Evolutionary conservation across 2,113 vertebrate genomes (phyloP).

Genomic region (Tragelaphus imberbis): DNA sequence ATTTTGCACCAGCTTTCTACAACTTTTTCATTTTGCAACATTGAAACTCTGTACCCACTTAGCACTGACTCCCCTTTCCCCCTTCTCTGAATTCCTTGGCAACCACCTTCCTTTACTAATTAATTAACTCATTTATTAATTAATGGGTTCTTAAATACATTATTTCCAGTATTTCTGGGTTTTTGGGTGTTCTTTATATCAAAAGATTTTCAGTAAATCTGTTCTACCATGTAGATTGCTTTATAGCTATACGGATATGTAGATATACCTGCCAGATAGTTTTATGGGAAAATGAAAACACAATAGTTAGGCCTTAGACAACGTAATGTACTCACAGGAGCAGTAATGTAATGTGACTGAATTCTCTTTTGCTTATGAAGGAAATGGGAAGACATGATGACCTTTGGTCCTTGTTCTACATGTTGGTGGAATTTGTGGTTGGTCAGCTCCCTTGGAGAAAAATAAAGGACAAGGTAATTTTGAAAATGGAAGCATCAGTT

Average conservation of each 20-base stretch:
- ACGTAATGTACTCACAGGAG: neutral
- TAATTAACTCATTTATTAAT: slow-evolving; percentile 15
- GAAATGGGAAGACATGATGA: slow-evolving; percentile 99
- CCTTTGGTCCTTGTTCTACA: slow-evolving; percentile 99
- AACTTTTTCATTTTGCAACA: neutral
- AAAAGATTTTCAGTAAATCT: neutral
- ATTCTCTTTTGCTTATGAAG: slow-evolving; percentile 79
- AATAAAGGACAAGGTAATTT: slow-evolving; percentile 97
- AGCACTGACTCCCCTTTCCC: neutral
- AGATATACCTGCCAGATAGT: slow-evolving; percentile 21
- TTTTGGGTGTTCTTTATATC: slow-evolving; percentile 18
- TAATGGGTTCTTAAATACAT: neutral
- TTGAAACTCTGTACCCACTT: neutral
- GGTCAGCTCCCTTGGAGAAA: slow-evolving; percentile 99
- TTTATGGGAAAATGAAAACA: neutral
- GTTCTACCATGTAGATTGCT: neutral
- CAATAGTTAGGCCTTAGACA: neutral
- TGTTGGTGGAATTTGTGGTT: slow-evolving; percentile 98
- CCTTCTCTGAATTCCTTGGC: neutral
- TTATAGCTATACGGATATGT: neutral
- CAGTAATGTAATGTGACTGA: slow-evolving; percentile 31
- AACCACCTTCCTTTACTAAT: neutral
- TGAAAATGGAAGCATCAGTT: slow-evolving; percentile 21
- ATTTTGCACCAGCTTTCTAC: neutral
- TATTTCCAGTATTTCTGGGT: slow-evolving; percentile 5